Percentiles rank a stretch among this genome's conserved stretches.
These are phyloP conservation scores for Baryphthengus martii DNA, from an alignment of 2,113 vertebrate genomes.

Conservation along the genomic window DNA sequence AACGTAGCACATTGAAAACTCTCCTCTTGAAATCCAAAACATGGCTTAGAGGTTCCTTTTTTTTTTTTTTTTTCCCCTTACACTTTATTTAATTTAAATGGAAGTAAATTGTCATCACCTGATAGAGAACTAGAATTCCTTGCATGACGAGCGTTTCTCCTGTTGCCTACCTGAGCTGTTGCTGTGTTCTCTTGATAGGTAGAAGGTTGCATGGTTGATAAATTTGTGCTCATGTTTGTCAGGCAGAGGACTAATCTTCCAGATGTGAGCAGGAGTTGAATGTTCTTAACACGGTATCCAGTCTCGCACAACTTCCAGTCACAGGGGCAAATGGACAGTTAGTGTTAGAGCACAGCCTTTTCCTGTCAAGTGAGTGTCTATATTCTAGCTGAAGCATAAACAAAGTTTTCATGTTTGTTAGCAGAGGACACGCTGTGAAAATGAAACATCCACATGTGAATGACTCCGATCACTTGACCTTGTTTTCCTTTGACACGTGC, in stretches of 20 bases:
- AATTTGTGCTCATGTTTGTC: not conserved
- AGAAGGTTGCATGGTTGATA: not conserved
- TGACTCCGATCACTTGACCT: not conserved
- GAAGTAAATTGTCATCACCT: not conserved
- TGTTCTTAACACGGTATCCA: not conserved
- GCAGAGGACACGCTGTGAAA: not conserved
- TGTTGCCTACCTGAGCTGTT: not conserved
- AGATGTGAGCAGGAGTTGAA: not conserved
- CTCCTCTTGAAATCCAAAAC: not conserved
- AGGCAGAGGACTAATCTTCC: not conserved
- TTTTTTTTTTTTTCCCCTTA: too few relatives aligned
- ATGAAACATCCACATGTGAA: not conserved
- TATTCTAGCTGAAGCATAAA: not conserved
- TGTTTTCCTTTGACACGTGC: not conserved
- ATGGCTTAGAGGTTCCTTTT: not conserved
- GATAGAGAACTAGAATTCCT: not conserved
- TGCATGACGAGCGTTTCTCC: not conserved
- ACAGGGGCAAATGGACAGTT: not conserved
- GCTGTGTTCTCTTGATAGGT: not conserved
- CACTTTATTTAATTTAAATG: not conserved
- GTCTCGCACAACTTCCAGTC: not conserved
- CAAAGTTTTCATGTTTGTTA: not conserved
- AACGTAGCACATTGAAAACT: not conserved
- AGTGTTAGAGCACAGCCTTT: not conserved
- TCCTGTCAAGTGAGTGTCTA: not conserved